Evolutionary conservation across 2,113 vertebrate species (phyloP).

Genomic region (Alaudala cheleensis): DNA sequence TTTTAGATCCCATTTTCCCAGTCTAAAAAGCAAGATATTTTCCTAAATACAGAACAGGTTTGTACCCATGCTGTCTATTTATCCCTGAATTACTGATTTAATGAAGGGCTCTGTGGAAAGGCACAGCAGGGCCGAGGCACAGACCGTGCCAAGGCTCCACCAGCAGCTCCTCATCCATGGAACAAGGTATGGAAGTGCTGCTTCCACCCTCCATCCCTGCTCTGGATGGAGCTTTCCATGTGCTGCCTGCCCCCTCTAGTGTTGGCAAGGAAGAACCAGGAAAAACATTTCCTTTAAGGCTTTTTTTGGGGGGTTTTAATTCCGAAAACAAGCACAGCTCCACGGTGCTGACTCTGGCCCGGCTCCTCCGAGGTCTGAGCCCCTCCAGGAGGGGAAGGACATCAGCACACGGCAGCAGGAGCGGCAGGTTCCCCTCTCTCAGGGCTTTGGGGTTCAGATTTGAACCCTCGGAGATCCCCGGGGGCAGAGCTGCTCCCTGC

Average conservation of each 20-base stretch:
- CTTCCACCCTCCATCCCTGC: not conserved
- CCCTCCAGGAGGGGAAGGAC: not conserved
- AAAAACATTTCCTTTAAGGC: not conserved
- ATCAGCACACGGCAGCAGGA: fast-evolving
- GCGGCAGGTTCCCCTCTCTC: not conserved
- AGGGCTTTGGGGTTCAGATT: not conserved
- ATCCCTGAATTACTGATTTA: not conserved
- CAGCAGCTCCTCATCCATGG: not conserved
- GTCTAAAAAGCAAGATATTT: not conserved
- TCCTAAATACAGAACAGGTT: not conserved
- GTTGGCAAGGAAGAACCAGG: not conserved
- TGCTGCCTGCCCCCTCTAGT: constrained; percentile 50
- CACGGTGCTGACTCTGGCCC: not conserved
- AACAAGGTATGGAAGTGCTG: not conserved
- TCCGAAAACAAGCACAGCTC: not conserved
- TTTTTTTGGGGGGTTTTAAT: not conserved
- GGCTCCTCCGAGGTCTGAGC: not conserved
- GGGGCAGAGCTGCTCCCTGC: not conserved
- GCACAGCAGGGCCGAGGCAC: not conserved
- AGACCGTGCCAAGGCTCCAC: not conserved
- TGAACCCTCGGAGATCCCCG: not conserved
- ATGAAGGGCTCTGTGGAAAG: not conserved
- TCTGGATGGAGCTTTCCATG: not conserved
- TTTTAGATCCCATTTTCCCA: not conserved
- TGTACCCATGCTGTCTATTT: not conserved